Conservation (phyloP, 2,113 vertebrate species). For the Pundamilia nyererei region DNA sequence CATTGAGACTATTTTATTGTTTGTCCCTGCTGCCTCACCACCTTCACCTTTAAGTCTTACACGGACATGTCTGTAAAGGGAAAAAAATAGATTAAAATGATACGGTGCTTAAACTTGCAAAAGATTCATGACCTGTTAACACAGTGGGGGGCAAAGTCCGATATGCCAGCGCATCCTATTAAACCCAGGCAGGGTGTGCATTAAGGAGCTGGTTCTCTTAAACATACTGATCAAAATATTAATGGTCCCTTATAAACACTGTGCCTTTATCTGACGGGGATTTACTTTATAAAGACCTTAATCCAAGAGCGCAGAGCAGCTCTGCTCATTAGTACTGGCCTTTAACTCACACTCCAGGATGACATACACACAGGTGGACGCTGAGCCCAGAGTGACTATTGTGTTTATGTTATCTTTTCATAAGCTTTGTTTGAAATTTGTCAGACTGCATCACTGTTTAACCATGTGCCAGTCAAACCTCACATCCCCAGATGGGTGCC, state of each 20-base stretch:
- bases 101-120: constrained; percentile 54
- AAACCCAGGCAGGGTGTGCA: constrained; percentile 77
- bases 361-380: constrained; percentile 79
- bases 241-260: constrained; percentile 79
- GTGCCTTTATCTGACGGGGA: constrained; percentile 80
- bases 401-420: constrained; percentile 91
- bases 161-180: constrained; percentile 67
- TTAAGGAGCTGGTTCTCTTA: constrained; percentile 84
- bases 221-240: constrained; percentile 88
- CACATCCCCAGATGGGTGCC: constrained; percentile 81
- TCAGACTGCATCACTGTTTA: constrained; percentile 95
- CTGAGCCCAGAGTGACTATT: constrained; percentile 73
- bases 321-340: constrained; percentile 80
- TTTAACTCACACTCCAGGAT: constrained; percentile 82
- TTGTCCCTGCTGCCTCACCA: fast-evolving
- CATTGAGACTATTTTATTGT: constrained; percentile 1
- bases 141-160: constrained; percentile 70
- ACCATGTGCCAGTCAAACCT: constrained; percentile 81
- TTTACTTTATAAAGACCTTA: constrained; percentile 81
- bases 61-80: neutral
- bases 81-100: neutral
- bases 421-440: constrained; percentile 90
- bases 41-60: neutral
- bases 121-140: constrained; percentile 79
- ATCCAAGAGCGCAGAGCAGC: constrained; percentile 73